Evolutionary conservation across 1,140 invertebrate genomes (phyloP), one percentile per base, ranked within the genome.

Genomic region (Oedothorax gibbosus): DNA sequence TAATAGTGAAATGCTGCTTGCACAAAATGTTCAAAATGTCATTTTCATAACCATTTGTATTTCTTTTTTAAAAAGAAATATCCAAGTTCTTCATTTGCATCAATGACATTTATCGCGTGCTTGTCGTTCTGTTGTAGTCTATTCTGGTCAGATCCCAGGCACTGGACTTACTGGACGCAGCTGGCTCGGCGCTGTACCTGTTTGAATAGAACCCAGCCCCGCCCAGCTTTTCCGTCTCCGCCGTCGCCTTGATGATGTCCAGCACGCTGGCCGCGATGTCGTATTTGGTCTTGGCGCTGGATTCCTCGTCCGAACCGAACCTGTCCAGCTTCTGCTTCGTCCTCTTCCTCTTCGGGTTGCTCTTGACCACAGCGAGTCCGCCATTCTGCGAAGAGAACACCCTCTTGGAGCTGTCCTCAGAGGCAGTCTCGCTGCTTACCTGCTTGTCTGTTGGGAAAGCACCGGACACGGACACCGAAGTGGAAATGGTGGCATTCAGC

Each of bases 161-260:
- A 49, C 18, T 75, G 14, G 69, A 75, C 57, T 64, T 8, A 57
- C 50, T 82, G 6, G 81, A 11, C 5, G 80, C 20, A 56, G 65
- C 60, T 15, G 50, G 21, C 4, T 11, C 54, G 14, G 35, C 35
- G 35, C 65, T 57, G 21, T 76, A 84, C 50, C 54, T 75, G 14
- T 65, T 76, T 4, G 81, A 75, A 20, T 84, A 84, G 50, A 75
- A 84, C 50, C 72, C 81, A 0, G 62, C 72, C 0, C 77, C 64
- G 0, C 50, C 51, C 35, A 35, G 35, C 35, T 72, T 75, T 51
- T 84, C 81, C 18, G 81, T 64, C 68, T 84, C 81, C 12, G 81
- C 76, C 11, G 81, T 84, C 15, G 81, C 81, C 57, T 84, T 84
- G n/a, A 84, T 84, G 15, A 84, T 84, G 21, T 84, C 81, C 15